Evolutionary conservation across 2,113 vertebrate species (phyloP).

Genomic region (Perognathus longimembris): DNA sequence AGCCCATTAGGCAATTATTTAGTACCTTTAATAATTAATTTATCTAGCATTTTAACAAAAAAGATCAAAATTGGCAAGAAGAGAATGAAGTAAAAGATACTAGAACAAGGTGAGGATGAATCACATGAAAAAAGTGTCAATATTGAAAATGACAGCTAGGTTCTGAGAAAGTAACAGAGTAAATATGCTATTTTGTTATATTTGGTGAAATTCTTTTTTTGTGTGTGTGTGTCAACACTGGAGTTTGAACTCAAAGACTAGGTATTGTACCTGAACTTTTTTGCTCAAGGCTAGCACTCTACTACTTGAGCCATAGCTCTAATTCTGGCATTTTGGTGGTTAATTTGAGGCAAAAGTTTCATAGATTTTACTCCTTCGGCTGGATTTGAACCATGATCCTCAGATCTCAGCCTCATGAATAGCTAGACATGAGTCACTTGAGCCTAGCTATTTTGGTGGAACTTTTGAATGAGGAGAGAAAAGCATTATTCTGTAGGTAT

Average conservation of each 20-base stretch:
- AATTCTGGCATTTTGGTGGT: too few species aligned
- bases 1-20: neutral
- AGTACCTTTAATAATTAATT: neutral
- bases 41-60: neutral
- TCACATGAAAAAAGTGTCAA: neutral
- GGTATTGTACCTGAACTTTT: too few species aligned
- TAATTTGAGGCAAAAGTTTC: too few species aligned
- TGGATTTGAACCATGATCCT: too few species aligned
- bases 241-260: too few species aligned
- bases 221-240: too few species aligned
- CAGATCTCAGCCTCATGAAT: too few species aligned
- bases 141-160: constrained; percentile 35
- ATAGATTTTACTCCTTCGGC: too few species aligned
- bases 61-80: neutral
- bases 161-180: constrained; percentile 42
- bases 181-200: neutral
- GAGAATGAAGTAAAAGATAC: neutral
- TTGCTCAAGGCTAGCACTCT: too few species aligned
- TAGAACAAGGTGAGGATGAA: neutral
- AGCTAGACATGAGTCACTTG: too few species aligned
- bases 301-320: too few species aligned
- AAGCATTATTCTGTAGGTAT: constrained; percentile 25
- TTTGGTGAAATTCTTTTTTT: constrained; percentile 9
- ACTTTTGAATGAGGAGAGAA: constrained; percentile 14
- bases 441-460: neutral